Evolutionary conservation across 2,888 invertebrate species (phyloP).

Genomic region (Cryptocephalus moraei): DNA sequence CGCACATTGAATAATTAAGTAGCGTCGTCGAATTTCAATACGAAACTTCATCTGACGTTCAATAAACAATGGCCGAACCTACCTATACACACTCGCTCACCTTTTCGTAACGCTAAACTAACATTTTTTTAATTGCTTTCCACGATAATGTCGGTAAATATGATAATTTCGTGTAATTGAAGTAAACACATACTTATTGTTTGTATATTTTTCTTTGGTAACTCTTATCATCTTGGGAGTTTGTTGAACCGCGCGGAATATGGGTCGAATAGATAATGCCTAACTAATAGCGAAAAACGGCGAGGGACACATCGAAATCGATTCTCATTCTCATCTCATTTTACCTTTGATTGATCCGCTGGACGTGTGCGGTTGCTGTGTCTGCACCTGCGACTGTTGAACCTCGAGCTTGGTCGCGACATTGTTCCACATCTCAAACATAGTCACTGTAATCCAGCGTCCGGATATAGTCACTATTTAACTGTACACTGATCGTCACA

Average conservation of each 20-base stretch:
- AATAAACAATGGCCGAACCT: too few relatives aligned
- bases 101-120: slow-evolving; percentile 14
- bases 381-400: slow-evolving; percentile 49
- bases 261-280: slow-evolving; percentile 29
- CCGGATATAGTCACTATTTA: too few relatives aligned
- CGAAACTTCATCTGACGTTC: too few relatives aligned
- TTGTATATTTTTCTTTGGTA: slow-evolving; percentile 25
- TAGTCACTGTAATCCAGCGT: slow-evolving; percentile 36
- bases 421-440: slow-evolving; percentile 78
- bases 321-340: too few relatives aligned
- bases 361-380: slow-evolving; percentile 67
- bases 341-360: slow-evolving; percentile 71
- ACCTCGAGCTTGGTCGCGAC: slow-evolving; percentile 67
- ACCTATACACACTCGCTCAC: slow-evolving; percentile 7
- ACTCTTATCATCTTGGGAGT: slow-evolving; percentile 18
- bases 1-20: too few relatives aligned
- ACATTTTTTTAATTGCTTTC: slow-evolving; percentile 18
- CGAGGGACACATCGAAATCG: neutral
- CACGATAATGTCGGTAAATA: slow-evolving; percentile 24
- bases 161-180: slow-evolving; percentile 25
- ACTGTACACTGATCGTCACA: too few relatives aligned
- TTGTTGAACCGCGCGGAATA: slow-evolving; percentile 15
- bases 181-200: slow-evolving; percentile 23
- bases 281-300: slow-evolving; percentile 17
- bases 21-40: too few relatives aligned